These are phyloP conservation scores for Arctia plantaginis DNA, from an alignment of 2,888 invertebrate species.

Conservation along the genomic window DNA sequence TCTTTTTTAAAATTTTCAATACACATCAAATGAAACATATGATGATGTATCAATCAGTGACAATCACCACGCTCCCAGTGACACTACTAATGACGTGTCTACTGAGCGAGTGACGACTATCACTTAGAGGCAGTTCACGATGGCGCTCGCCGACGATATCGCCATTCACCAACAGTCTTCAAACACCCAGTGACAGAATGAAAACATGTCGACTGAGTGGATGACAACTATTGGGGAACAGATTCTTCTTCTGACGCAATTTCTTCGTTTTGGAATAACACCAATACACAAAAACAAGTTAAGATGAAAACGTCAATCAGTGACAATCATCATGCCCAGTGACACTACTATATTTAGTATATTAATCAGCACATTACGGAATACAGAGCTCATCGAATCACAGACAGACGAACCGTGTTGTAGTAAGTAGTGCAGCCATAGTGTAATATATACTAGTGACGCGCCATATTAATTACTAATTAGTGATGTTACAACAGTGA, in stretches of 20 bases:
- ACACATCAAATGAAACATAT: background rate
- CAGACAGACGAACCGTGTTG: too few species aligned
- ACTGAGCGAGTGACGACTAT: conserved; percentile 22
- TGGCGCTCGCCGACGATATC: background rate
- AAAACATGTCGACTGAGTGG: conserved; percentile 38
- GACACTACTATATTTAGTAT: conserved; percentile 27
- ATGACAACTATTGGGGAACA: conserved; percentile 9
- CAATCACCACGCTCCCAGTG: conserved; percentile 23
- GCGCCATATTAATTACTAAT: too few species aligned
- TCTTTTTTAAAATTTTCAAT: background rate
- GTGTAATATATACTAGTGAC: too few species aligned
- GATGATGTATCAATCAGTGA: background rate
- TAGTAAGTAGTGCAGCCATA: too few species aligned
- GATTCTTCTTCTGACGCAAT: background rate
- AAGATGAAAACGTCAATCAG: too few species aligned
- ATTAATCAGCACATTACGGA: too few species aligned
- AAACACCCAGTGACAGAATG: conserved; percentile 31
- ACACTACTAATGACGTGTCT: conserved; percentile 25
- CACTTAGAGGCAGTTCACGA: too few species aligned
- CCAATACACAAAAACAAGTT: background rate
- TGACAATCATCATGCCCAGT: conserved; percentile 13
- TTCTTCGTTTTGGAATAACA: background rate
- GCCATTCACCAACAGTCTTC: conserved; percentile 16
- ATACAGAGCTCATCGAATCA: too few species aligned
- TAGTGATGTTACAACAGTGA: background rate